phyloP scores from a whole-genome alignment of 2,797 vertebrate genomes.

The Sebastes goodei region DNA sequence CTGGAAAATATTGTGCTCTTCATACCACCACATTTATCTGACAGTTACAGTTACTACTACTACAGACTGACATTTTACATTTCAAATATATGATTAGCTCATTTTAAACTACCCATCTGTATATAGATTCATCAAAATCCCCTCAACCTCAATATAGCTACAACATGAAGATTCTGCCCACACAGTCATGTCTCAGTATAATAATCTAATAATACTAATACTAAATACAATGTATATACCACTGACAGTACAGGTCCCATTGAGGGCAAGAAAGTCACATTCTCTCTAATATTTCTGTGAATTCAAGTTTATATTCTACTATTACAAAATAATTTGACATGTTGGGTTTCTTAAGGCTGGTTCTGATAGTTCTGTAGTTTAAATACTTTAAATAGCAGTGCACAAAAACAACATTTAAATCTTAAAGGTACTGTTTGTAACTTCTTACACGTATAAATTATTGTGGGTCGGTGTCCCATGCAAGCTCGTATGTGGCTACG shows the following conservation, averaged over 20 bases:
- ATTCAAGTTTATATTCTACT: neutral
- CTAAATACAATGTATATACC: neutral
- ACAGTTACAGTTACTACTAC: neutral
- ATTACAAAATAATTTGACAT: neutral
- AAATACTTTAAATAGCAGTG: neutral
- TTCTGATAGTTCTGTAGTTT: neutral
- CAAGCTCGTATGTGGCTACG: fast-evolving
- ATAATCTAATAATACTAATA: neutral
- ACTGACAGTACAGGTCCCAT: neutral
- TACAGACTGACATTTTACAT: neutral
- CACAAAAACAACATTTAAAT: neutral
- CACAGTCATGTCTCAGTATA: neutral
- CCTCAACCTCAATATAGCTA: neutral
- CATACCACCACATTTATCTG: neutral
- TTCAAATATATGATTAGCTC: neutral
- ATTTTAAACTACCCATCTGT: neutral
- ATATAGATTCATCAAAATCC: neutral
- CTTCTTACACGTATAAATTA: too few species aligned
- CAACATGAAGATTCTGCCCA: too few species aligned
- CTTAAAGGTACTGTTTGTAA: too few species aligned
- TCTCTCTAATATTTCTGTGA: too few species aligned
- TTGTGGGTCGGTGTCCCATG: too few species aligned
- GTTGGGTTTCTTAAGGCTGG: neutral
- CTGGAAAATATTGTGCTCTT: neutral
- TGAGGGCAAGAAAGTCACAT: neutral